Conservation (phyloP, 2,888 invertebrate genomes). For the Campoletis raptor region DNA sequence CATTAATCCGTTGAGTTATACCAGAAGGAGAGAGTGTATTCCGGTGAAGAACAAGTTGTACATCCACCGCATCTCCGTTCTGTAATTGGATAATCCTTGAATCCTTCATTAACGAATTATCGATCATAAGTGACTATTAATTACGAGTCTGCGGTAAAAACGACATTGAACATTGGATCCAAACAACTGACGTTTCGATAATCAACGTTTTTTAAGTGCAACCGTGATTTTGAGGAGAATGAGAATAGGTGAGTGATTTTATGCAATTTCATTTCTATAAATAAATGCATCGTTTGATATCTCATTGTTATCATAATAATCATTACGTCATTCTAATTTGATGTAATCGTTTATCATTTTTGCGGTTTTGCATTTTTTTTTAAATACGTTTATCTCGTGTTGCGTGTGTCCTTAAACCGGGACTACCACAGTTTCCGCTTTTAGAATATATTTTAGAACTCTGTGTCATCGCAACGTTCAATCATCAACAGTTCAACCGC, state of each 20-base stretch:
- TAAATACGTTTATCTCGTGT: constrained; percentile 24
- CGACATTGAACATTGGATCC: neutral
- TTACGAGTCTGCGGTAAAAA: neutral
- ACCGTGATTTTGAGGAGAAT: constrained; percentile 74
- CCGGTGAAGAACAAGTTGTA: constrained; percentile 12
- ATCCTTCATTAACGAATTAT: neutral
- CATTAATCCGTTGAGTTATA: constrained; percentile 81
- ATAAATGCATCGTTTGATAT: neutral
- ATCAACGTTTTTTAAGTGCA: constrained; percentile 38
- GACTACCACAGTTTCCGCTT: constrained; percentile 29
- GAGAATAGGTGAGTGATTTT: constrained; percentile 79
- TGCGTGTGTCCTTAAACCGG: constrained; percentile 7
- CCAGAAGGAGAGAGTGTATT: constrained; percentile 51
- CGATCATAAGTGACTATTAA: neutral
- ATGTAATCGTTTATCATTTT: neutral
- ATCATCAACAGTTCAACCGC: neutral
- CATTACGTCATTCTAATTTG: constrained; percentile 11
- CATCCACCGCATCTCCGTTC: constrained; percentile 10
- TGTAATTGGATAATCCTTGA: neutral
- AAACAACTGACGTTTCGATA: neutral
- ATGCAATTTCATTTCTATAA: neutral
- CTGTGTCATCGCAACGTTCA: neutral
- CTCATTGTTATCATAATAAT: neutral
- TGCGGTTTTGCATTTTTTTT: constrained; percentile 41
- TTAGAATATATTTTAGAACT: neutral